Evolutionary conservation across 1,140 invertebrate genomes (phyloP), one percentile per base, ranked within the genome.

Genomic region (Micrasema longulum): DNA sequence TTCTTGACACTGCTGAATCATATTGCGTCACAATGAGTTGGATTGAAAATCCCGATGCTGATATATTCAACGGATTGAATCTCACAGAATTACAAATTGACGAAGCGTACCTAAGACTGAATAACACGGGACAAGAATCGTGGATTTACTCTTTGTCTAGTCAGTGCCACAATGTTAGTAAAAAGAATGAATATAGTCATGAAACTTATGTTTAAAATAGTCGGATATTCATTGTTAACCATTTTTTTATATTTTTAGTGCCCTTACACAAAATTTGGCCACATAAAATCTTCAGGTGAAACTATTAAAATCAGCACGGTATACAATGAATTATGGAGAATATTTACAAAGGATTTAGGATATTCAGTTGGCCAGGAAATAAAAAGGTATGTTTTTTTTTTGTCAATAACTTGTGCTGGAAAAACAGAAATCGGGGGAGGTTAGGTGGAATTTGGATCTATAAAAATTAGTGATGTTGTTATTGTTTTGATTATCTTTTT

Each of bases 121-220:
- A 79, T 11, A 77, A 76, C 0, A 73, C 82, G 10, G 77, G 81
- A 10, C 77, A 76, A 11, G 77, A 84, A 65, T 77, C 81, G 1
- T 85, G 81, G 74, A 77, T 89, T 1, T 90, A 89, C 71, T 81
- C 82, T 41, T 82, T 89, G 1, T 88, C 88, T n/a, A 83, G 85
- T 26, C 88, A 90, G 76, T 90, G 88, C 76, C 80, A 87, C 71
- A 81, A 82, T 75, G 89, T 89, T 79, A 85, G 85, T 77, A 65
- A 9, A 35, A n/a, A n/a, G n/a, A n/a, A n/a, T n/a, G n/a, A n/a
- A n/a, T n/a, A n/a, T n/a, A n/a, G 26, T 4, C 26, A 4, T 2
- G 26, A 31, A 31, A 31, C 7, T 31, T 31, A 2, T 31, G 7
- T 31, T 31, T 31, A 31, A 31, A 31, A 31, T 31, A 31, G 26